These are phyloP conservation scores for Cremastobaeus sp. DNA, from an alignment of 2,888 invertebrate species.

Conservation along the genomic window DNA sequence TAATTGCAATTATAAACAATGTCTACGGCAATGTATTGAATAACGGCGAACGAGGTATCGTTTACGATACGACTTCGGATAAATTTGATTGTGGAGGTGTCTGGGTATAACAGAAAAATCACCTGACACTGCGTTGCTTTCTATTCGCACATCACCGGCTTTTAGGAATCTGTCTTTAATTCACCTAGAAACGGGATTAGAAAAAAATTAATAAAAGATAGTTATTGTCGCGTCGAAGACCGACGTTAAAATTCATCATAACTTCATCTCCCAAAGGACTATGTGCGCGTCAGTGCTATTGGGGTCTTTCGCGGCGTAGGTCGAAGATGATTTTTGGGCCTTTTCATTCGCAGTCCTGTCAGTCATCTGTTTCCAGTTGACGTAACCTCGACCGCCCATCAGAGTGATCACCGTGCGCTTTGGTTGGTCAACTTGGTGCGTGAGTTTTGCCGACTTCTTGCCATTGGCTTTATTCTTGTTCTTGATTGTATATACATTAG, in stretches of 20 bases:
- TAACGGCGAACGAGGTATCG: neutral
- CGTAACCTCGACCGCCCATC: constrained; percentile 93
- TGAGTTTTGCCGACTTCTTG: constrained; percentile 71
- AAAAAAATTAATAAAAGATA: constrained; percentile 15
- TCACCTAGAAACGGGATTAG: constrained; percentile 28
- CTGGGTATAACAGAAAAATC: too few species aligned
- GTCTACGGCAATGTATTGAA: neutral
- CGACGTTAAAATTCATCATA: constrained; percentile 79
- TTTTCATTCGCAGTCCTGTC: constrained; percentile 79
- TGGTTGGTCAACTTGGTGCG: constrained; percentile 79
- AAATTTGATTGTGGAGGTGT: constrained; percentile 1
- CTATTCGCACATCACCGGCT: neutral
- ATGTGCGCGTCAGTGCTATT: constrained; percentile 93
- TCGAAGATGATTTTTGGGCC: constrained; percentile 69
- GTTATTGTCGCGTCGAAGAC: constrained; percentile 34
- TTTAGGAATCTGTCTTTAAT: constrained; percentile 31
- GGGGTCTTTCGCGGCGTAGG: constrained; percentile 81
- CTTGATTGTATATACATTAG: constrained; percentile 54
- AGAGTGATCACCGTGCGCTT: constrained; percentile 89
- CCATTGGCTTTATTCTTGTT: constrained; percentile 69
- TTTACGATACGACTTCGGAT: neutral
- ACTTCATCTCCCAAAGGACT: constrained; percentile 93
- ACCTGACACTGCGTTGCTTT: neutral
- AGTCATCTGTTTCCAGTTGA: constrained; percentile 88
- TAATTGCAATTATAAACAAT: constrained; percentile 38